Conservation (phyloP, 1,140 invertebrate genomes). For the Agrilus planipennis region DNA sequence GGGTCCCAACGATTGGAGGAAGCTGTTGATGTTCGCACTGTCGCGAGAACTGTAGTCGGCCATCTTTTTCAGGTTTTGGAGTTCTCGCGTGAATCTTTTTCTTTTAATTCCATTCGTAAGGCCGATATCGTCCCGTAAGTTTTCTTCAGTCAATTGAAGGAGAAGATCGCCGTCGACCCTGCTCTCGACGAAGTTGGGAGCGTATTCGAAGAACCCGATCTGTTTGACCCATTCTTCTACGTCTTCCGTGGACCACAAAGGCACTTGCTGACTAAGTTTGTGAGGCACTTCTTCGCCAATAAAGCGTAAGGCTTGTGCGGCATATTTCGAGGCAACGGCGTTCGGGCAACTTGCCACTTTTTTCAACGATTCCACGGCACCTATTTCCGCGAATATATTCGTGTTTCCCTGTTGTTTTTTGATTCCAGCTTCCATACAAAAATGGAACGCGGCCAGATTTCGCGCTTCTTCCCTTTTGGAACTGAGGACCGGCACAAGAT, state of each 20-base stretch:
- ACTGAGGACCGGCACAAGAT: slow-evolving; percentile 87
- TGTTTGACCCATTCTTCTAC: slow-evolving; percentile 97
- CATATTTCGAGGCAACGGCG: slow-evolving; percentile 94
- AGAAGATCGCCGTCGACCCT: slow-evolving; percentile 96
- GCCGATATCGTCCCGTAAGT: slow-evolving; percentile 84
- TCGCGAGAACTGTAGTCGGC: slow-evolving; percentile 96
- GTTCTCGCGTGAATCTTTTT: slow-evolving; percentile 81
- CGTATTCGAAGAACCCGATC: slow-evolving; percentile 84
- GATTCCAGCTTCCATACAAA: slow-evolving; percentile 98
- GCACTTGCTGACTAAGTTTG: slow-evolving; percentile 94
- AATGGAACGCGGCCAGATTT: slow-evolving; percentile 96
- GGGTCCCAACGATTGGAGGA: slow-evolving; percentile 73
- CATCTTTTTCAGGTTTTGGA: slow-evolving; percentile 91
- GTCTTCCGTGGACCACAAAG: slow-evolving; percentile 93
- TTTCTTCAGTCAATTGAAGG: slow-evolving; percentile 83
- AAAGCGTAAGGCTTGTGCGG: slow-evolving; percentile 84
- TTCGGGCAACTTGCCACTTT: slow-evolving; percentile 96
- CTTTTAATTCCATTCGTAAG: slow-evolving; percentile 88
- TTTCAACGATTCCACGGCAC: slow-evolving; percentile 89
- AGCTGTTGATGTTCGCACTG: slow-evolving; percentile 79
- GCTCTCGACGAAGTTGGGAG: slow-evolving; percentile 74
- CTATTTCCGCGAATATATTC: slow-evolving; percentile 88
- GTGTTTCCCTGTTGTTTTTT: slow-evolving; percentile 94
- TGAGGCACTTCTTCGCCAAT: slow-evolving; percentile 96
- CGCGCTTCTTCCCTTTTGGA: slow-evolving; percentile 93